phyloP scores from a whole-genome alignment of 2,888 invertebrate genomes.

The Noctua janthe region DNA sequence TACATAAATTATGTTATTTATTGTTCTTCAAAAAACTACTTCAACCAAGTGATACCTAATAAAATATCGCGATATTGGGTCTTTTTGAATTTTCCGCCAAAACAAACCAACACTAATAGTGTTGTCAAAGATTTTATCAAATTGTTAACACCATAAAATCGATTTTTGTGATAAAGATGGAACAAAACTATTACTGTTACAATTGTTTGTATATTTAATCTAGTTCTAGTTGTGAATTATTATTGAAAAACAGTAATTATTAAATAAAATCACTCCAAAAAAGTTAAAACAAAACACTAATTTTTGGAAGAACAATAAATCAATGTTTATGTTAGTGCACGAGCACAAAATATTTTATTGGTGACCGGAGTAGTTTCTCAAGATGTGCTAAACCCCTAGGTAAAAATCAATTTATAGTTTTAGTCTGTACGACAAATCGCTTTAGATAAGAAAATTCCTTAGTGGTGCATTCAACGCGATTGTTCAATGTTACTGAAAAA shows the following conservation, averaged over 20 bases:
- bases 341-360: background rate
- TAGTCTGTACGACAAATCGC: background rate
- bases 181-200: background rate
- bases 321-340: background rate
- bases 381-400: background rate
- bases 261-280: background rate
- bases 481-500: background rate
- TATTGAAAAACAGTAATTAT: background rate
- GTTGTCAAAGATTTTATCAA: slow-evolving; percentile 25
- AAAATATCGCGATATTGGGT: background rate
- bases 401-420: background rate
- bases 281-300: background rate
- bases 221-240: background rate
- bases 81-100: slow-evolving; percentile 56
- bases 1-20: background rate
- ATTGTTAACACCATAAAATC: background rate
- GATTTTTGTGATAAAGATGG: background rate
- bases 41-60: background rate
- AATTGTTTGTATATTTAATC: background rate
- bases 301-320: background rate
- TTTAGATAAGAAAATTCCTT: background rate
- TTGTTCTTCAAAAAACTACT: background rate
- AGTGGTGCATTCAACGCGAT: too few relatives aligned
- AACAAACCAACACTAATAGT: slow-evolving; percentile 18
- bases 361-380: background rate